Percentiles rank a stretch among this genome's conserved stretches.
These are phyloP conservation scores for Coboldia fuscipes DNA, from an alignment of 1,140 invertebrate genomes.

Conservation along the genomic window DNA sequence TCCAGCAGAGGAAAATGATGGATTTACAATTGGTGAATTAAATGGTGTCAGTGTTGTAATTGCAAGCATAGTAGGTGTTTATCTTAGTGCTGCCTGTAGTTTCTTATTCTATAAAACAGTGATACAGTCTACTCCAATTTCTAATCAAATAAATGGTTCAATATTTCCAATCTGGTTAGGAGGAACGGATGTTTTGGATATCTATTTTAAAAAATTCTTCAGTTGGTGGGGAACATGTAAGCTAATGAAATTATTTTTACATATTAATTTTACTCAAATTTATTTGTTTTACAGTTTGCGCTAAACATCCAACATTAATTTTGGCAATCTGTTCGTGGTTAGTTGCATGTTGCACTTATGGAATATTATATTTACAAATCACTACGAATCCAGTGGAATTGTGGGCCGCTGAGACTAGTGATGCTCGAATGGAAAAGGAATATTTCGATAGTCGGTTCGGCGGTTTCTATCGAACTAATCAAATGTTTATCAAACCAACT, in stretches of 20 bases:
- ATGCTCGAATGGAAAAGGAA: slow-evolving; percentile 55
- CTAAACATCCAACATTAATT: slow-evolving; percentile 34
- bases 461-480: slow-evolving; percentile 82
- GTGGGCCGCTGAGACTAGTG: slow-evolving; percentile 61
- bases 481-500: slow-evolving; percentile 39
- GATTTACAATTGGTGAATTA: slow-evolving; percentile 16
- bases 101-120: not conserved
- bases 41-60: slow-evolving; percentile 19
- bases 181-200: slow-evolving; percentile 20
- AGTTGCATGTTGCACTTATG: slow-evolving; percentile 33
- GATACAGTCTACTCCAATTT: no score
- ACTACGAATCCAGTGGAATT: slow-evolving; percentile 74
- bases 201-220: slow-evolving; percentile 26
- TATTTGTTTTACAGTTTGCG: slow-evolving; percentile 27
- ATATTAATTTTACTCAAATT: slow-evolving; percentile 2
- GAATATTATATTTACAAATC: slow-evolving; percentile 38
- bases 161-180: slow-evolving; percentile 6
- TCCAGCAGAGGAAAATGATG: slow-evolving; percentile 15
- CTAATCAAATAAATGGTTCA: slow-evolving; percentile 3
- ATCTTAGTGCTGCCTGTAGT: slow-evolving; percentile 3
- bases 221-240: slow-evolving; percentile 25
- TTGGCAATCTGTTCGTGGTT: slow-evolving; percentile 34
- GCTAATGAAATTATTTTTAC: slow-evolving; percentile 3
- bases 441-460: slow-evolving; percentile 66
- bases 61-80: slow-evolving; percentile 14